Conservation (phyloP, 53 echinoderm and acorn worm species). For the Patiria pectinifera region DNA sequence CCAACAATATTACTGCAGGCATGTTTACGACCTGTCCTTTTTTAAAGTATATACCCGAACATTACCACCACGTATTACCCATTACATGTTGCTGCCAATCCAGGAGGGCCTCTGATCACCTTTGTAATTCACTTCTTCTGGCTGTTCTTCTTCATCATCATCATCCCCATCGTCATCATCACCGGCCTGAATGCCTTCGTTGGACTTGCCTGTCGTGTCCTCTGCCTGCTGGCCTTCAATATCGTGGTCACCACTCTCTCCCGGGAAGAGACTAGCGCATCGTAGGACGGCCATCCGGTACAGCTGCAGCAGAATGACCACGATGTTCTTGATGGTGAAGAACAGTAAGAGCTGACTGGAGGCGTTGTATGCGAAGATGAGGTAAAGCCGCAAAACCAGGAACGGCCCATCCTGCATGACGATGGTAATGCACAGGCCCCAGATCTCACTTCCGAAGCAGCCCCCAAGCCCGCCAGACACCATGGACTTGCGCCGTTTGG, state of each 20-base stretch:
- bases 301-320: conserved; percentile 77
- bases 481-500: conserved; percentile 22
- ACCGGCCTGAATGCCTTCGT: not conserved
- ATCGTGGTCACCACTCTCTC: not conserved
- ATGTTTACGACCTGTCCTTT: no score
- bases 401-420: conserved; percentile 91
- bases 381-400: conserved; percentile 81
- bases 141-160: no score
- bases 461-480: conserved; percentile 29
- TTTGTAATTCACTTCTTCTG: no score
- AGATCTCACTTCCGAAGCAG: conserved; percentile 85
- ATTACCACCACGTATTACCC: no score
- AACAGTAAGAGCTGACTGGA: conserved; percentile 93
- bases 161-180: not conserved
- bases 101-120: no score
- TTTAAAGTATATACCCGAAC: no score
- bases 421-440: conserved; percentile 78
- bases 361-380: conserved; percentile 65
- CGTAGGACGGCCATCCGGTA: conserved; percentile 84
- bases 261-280: conserved; percentile 1
- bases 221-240: not conserved
- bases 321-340: conserved; percentile 88
- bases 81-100: no score
- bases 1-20: no score
- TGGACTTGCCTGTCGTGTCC: not conserved